These are phyloP conservation scores for Chamaetylas fuelleborni DNA, from an alignment of 2,113 vertebrate species.

Conservation along the genomic window DNA sequence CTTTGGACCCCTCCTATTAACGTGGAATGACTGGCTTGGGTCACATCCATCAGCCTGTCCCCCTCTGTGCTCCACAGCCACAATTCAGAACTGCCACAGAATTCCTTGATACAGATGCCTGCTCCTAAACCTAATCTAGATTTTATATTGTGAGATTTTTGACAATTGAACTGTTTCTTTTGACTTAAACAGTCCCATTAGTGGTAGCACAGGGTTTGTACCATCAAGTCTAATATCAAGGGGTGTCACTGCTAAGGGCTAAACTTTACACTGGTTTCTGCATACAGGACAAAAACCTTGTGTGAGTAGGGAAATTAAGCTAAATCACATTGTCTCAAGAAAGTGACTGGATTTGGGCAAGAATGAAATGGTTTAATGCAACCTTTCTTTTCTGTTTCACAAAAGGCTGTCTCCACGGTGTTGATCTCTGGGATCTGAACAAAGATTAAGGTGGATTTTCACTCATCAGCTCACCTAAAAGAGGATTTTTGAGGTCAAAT, in stretches of 20 bases:
- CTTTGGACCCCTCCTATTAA: background rate
- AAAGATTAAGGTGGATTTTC: constrained; percentile 6
- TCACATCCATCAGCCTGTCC: background rate
- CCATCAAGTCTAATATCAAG: background rate
- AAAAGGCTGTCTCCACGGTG: background rate
- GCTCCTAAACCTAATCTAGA: background rate
- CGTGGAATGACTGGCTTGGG: background rate
- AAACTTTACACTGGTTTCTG: background rate
- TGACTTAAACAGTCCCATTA: background rate
- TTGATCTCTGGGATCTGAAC: background rate
- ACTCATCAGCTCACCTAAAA: background rate
- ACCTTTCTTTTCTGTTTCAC: background rate
- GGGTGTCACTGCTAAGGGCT: background rate
- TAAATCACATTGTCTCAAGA: background rate
- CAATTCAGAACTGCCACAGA: background rate
- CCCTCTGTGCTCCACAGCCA: background rate
- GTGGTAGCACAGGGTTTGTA: background rate
- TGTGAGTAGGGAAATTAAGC: background rate
- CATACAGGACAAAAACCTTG: background rate
- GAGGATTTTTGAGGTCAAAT: background rate
- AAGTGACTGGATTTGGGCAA: background rate
- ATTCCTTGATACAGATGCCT: background rate
- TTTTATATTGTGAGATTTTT: background rate
- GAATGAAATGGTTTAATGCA: background rate
- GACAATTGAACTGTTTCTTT: background rate